Evolutionary conservation across 1,140 invertebrate genomes (phyloP), one percentile per base, ranked within the genome.

Genomic region (Nasonia giraulti): DNA sequence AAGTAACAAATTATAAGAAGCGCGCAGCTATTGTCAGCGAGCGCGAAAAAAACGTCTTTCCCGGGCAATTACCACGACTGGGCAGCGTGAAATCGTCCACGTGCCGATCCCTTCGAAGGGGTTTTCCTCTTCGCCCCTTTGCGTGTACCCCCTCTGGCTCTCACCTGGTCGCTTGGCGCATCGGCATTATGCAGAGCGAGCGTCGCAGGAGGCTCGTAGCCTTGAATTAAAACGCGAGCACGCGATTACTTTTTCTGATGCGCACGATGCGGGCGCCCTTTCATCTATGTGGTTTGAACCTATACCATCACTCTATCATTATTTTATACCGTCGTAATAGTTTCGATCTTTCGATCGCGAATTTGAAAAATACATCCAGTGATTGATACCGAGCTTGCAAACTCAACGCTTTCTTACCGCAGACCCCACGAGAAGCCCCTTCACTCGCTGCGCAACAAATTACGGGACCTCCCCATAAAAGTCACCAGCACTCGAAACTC

Each of bases 61-160:
- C 33, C 8, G 11, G 8, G 44, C 76, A 79, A 84, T 84, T 84
- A 84, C 76, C 74, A 14, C 37, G 62, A 31, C 68, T 71, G 44
- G 27, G 3, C 33, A 17, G 77, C 83, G 83, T 84, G 78, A 84
- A 84, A 84, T 84, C 86, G 82, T 84, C 44, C 80, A 86, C 79
- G 74, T 76, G 50, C 37, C 73, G 44, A 62, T 40, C 17, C 37
- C 66, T 77, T 17, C 75, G 37, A 37, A 78, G 82, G 74, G 82
- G 82, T 80, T 81, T 77, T 33, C 23, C 37, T 40, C 77, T 76
- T 77, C 20, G 8, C 40, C 55, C 44, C 55, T n/a, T 44, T 44
- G 40, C 40, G 55, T 7, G 20, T 62, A 62, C 55, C 37, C 71
- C 14, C 78, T 68, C 37, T 76, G 31, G 12, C 14, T 44, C 78